Percentiles rank a stretch among this genome's conserved stretches.
Conservation (phyloP, 2,888 invertebrate genomes). For the Bibio marci region DNA sequence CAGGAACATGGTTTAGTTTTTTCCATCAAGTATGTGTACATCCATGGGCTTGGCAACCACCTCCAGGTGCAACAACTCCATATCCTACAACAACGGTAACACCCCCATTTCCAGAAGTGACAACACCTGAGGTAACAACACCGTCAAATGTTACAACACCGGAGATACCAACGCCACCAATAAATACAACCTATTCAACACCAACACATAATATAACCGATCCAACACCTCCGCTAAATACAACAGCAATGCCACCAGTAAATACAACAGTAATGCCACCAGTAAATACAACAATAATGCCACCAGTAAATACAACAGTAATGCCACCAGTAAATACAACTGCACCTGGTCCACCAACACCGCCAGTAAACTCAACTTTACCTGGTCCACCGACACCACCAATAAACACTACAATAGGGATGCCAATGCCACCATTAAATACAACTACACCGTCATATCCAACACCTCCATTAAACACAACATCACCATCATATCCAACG, state of each 20-base stretch:
- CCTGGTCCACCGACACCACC: neutral
- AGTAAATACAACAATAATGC: slow-evolving; percentile 4
- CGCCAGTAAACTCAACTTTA: neutral
- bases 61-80: slow-evolving; percentile 3
- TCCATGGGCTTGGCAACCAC: slow-evolving; percentile 6
- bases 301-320: neutral
- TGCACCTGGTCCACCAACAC: slow-evolving; percentile 1
- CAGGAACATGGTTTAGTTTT: slow-evolving; percentile 22
- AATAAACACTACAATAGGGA: slow-evolving; percentile 7
- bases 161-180: neutral
- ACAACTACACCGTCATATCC: slow-evolving; percentile 8
- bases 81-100: slow-evolving; percentile 8
- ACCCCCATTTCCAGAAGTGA: neutral
- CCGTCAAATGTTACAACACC: slow-evolving; percentile 8
- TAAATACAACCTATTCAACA: neutral
- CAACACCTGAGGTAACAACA: neutral
- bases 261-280: neutral
- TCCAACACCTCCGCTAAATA: slow-evolving; percentile 8
- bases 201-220: slow-evolving; percentile 7
- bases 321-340: slow-evolving; percentile 3
- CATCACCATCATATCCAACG: slow-evolving; percentile 7
- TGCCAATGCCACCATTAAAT: slow-evolving; percentile 13
- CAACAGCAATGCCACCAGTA: no score
- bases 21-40: slow-evolving; percentile 20
- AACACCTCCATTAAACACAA: slow-evolving; percentile 16